Base-by-base conservation (phyloP, 2,797 vertebrate genomes). In the Neopelma chrysocephalum region DNA sequence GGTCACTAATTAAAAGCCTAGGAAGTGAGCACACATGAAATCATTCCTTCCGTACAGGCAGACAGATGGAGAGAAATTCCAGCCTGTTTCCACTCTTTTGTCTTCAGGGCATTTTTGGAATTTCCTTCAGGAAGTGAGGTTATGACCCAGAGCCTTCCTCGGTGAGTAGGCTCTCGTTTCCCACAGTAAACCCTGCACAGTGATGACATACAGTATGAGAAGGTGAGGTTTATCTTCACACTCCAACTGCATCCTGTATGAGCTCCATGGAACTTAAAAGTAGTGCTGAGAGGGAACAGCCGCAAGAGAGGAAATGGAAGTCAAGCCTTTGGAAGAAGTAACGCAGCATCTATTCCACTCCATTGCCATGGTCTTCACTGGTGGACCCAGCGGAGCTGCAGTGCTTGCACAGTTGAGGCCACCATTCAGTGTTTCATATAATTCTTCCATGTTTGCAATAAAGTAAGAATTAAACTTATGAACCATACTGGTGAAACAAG, bases 71-170 rank as follows among this genome's bases (percentile, higher is more conserved):
- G 96, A 98, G 96, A 96, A 98, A 97, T 97, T 97, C 97, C 96
- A 97, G 94, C 94, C 96, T 78, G 96, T 96, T 98, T 97, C 98
- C 98, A 97, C 91, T 91, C 98, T 97, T 98, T 98, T 98, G 98
- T 98, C 97, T 98, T 97, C 22, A 12, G 97, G 97, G 97, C 97
- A 97, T 96, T 98, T 98, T 98, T 96, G 98, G 98, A 97, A 98
- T 98, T 98, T 98, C 98, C 98, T 97, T 97, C 97, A 97, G 98
- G 98, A 98, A 98, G 94, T 88, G 87, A 97, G 98, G 97, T 97
- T 98, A 72, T 66, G 97, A 98, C 97, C 98, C 96, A 97, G 96
- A 92, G 91, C 97, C 93, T 98, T 98, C 97, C 96, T 97, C 89
- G 6, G 93, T 75, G 90, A 97, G 76, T 45, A 70, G 82, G 84